Base-by-base conservation (phyloP, 2,888 invertebrate genomes). In the Camptogramma bilineatum region DNA sequence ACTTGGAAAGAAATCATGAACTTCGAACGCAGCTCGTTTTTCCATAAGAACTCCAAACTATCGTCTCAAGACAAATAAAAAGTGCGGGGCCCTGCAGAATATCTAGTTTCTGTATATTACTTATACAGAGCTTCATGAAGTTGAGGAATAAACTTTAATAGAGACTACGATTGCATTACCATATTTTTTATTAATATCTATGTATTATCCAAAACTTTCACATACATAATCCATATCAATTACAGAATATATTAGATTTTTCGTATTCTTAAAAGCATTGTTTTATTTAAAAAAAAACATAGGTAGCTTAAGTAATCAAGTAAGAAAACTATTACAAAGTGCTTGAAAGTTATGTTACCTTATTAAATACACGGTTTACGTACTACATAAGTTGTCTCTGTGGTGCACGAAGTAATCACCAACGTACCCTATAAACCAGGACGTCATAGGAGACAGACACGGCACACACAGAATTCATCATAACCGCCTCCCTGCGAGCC, bases 401-500 rank as follows among this genome's bases (percentile, higher is more conserved):
- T 16, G 16, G 16, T 24, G 10, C 13, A 13, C 18, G 21, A 51
- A 17, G 19, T 44, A 46, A 31, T 52, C 44, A 24, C 59, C 52
- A 9, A 52, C 17, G 34, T 48, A 34, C 56, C 34, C 28, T 52
- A 47, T 52, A 47, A 34, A 46, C 34, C 46, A 34, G 46, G 39
- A 48, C 48, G 39, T 18, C 44, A 42, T 19, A 62, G 44, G n/a
- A 50, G 31, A 53, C 39, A 60, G 46, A 39, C 47, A 17, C 28
- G 52, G 42, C 56, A 76, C 76, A 81, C 80, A 80, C 78, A 79
- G 82, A 81, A 84, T 82, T 78, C 84, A 83, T 88, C 90, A 90
- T 90, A 90, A 88, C 86, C n/a, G n/a, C n/a, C 85, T 72, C 62
- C 42, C 74, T 71, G 74, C 71, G 80, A 83, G 84, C 84, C 85